Evolutionary conservation across 2,888 invertebrate species (phyloP).

Genomic region (Fragum sueziense): DNA sequence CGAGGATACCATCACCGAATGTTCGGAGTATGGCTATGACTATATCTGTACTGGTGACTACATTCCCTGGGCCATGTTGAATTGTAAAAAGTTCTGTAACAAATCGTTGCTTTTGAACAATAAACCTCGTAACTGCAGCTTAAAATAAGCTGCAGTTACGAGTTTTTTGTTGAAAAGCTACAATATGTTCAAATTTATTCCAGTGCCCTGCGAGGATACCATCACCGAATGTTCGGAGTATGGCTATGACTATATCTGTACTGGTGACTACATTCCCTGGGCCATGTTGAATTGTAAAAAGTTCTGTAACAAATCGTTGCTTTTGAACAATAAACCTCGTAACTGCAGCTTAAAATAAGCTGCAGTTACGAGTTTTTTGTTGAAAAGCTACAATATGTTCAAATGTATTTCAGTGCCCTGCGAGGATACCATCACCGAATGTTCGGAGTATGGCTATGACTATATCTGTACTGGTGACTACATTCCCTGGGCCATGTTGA

Average conservation of each 20-base stretch:
- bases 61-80: constrained; percentile 6
- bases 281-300: constrained; percentile 30
- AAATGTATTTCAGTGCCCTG: too few species aligned
- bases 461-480: constrained; percentile 40
- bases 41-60: constrained; percentile 20
- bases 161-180: too few species aligned
- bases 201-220: constrained; percentile 25
- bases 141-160: too few species aligned
- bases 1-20: constrained; percentile 16
- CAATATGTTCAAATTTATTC: too few species aligned
- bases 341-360: too few species aligned
- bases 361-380: too few species aligned
- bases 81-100: constrained; percentile 19
- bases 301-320: constrained; percentile 29
- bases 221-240: constrained; percentile 32
- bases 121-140: too few species aligned
- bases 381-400: too few species aligned
- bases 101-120: too few species aligned
- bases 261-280: constrained; percentile 34
- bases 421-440: constrained; percentile 29
- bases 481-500: constrained; percentile 25
- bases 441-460: constrained; percentile 31
- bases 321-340: too few species aligned
- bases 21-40: constrained; percentile 12
- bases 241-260: constrained; percentile 38